These are phyloP conservation scores for Melinopterus prodromus DNA, from an alignment of 2,888 invertebrate genomes.

Conservation along the genomic window DNA sequence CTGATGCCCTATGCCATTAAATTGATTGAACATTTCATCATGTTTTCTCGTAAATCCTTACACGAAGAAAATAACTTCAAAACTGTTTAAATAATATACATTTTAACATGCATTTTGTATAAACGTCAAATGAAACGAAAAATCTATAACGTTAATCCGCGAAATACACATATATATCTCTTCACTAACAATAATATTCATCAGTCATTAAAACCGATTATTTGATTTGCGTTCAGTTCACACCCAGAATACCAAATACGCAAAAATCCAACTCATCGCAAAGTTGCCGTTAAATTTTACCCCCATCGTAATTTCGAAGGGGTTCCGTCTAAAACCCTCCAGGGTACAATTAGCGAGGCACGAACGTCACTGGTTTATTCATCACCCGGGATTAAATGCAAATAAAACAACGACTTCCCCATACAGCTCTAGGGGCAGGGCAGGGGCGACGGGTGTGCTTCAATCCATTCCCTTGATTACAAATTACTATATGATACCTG, in stretches of 20 bases:
- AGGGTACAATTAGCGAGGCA: constrained; percentile 4
- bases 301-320: neutral
- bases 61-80: too few species aligned
- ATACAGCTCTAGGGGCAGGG: neutral
- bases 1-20: too few species aligned
- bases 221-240: neutral
- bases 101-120: too few species aligned
- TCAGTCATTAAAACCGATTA: too few species aligned
- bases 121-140: too few species aligned
- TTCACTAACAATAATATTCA: too few species aligned
- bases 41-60: too few species aligned
- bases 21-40: too few species aligned
- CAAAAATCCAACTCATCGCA: neutral
- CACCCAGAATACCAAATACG: neutral
- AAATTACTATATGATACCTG: neutral
- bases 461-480: neutral
- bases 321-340: neutral
- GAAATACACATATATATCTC: too few species aligned
- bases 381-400: constrained; percentile 4
- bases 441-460: neutral
- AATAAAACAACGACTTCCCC: constrained; percentile 4
- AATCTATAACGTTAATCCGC: too few species aligned
- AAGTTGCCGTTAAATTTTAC: neutral
- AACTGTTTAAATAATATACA: too few species aligned
- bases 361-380: constrained; percentile 4